These are phyloP conservation scores for Hydrophis major DNA, from an alignment of 2,797 vertebrate species.

Conservation along the genomic window DNA sequence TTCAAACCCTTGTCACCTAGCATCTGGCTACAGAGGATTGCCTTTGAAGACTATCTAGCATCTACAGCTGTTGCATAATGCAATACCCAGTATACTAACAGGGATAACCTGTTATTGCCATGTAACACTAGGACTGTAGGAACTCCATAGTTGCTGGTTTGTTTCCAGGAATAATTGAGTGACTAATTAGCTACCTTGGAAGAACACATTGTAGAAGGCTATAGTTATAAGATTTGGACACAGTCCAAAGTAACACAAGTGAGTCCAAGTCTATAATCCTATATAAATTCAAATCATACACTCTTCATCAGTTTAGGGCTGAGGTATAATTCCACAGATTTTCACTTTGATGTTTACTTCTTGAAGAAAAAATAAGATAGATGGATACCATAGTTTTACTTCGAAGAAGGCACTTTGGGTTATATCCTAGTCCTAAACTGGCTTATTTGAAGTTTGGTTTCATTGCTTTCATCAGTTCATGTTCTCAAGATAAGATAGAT, in stretches of 20 bases:
- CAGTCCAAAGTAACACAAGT: not conserved
- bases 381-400: not conserved
- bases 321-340: not conserved
- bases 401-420: not conserved
- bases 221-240: not conserved
- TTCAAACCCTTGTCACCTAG: not conserved
- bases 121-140: not conserved
- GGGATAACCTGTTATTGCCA: not conserved
- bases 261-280: not conserved
- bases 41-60: not conserved
- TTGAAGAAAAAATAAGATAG: not conserved
- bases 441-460: not conserved
- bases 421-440: not conserved
- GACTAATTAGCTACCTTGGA: not conserved
- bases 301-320: not conserved
- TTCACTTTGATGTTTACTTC: not conserved
- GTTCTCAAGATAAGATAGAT: not conserved
- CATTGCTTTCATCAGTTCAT: not conserved
- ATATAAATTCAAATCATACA: not conserved
- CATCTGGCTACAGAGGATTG: not conserved
- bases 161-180: not conserved
- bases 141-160: not conserved
- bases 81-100: not conserved
- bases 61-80: not conserved
- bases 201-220: not conserved